Evolutionary conservation across 2,113 vertebrate species (phyloP), one percentile per base, ranked within the genome.

Genomic region (Odobenus rosmarus): DNA sequence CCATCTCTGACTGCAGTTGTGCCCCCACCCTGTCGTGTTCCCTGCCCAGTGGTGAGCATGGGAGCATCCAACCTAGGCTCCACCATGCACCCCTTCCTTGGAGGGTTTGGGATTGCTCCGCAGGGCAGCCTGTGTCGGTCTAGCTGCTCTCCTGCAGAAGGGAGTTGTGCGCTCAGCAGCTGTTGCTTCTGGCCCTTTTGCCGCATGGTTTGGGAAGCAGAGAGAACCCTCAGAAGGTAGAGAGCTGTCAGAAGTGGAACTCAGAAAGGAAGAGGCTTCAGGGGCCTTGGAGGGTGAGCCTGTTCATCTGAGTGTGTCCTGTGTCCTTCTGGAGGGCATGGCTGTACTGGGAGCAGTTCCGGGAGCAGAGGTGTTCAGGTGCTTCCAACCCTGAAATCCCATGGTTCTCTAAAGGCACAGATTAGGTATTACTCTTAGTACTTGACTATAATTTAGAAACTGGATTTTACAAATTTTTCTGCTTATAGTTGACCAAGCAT

Each of bases 41-140:
- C 77, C 39, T 26, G 18, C 36, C 61, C 23, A 9, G n/a, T 13
- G 53, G 19, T 18, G 7, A 79, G 51, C 59, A 33, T 12, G 28
- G 9, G 36, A 36, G 62, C 59, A 10, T 36, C n/a, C 59, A 93
- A 9, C 23, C 7, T 14, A 14, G 62, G 9, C 15, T 28, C 19
- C 59, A 19, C 10, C 15, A 1, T 18, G 8, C 0, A 0, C 1
- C 61, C 81, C 59, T 61, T 88, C 61, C 39, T 31, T 36, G 61
- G 64, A 26, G 42, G 51, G 24, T 53, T 72, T 76, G 49, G 28
- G 21, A 24, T 89, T 49, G 55, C 46, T 3, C 1, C 19, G 10
- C 16, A 9, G 9, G 53, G 79, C 16, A 0, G 4, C 36, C 31
- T 2, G 0, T 31, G 7, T 67, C 11, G 4, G 33, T 53, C 69